Conservation (phyloP, 2,797 vertebrate species). For the Premnoplex brunnescens region DNA sequence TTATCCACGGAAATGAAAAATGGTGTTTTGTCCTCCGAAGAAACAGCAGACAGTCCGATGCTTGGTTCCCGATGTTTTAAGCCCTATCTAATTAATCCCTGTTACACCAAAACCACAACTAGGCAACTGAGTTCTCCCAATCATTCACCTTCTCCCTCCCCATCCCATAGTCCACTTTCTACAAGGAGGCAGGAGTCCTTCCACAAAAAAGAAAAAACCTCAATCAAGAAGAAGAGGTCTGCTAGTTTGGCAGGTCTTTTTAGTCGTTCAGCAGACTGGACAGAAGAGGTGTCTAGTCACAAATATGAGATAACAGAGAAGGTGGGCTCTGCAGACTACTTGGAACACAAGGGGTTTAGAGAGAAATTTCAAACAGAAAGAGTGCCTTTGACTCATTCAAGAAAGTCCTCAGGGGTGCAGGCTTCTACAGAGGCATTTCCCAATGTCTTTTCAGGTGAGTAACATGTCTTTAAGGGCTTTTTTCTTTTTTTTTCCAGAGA, state of each 20-base stretch:
- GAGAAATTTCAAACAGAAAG: slow-evolving; percentile 73
- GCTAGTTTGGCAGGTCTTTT: slow-evolving; percentile 77
- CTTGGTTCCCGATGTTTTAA: slow-evolving; percentile 79
- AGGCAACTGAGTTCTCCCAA: slow-evolving; percentile 91
- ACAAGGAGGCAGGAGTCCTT: slow-evolving; percentile 75
- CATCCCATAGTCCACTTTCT: slow-evolving; percentile 86
- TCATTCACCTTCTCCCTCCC: slow-evolving; percentile 85
- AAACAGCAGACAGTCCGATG: slow-evolving; percentile 71
- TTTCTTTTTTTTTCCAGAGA: background rate
- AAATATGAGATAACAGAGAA: slow-evolving; percentile 34
- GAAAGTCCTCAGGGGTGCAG: slow-evolving; percentile 81
- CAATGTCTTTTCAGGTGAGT: slow-evolving; percentile 91
- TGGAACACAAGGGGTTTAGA: slow-evolving; percentile 72
- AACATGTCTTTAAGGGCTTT: background rate
- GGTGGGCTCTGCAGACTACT: slow-evolving; percentile 79
- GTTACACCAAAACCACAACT: slow-evolving; percentile 95
- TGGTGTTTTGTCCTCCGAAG: slow-evolving; percentile 59
- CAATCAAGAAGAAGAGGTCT: slow-evolving; percentile 76
- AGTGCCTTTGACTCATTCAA: slow-evolving; percentile 75
- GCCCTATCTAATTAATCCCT: slow-evolving; percentile 86
- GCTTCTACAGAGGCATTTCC: slow-evolving; percentile 83
- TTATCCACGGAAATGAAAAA: slow-evolving; percentile 34
- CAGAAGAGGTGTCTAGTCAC: slow-evolving; percentile 79
- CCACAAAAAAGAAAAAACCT: slow-evolving; percentile 63
- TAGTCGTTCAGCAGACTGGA: slow-evolving; percentile 95